phyloP scores from a whole-genome alignment of 1,140 invertebrate species.

The Pogonomyrmex barbatus region DNA sequence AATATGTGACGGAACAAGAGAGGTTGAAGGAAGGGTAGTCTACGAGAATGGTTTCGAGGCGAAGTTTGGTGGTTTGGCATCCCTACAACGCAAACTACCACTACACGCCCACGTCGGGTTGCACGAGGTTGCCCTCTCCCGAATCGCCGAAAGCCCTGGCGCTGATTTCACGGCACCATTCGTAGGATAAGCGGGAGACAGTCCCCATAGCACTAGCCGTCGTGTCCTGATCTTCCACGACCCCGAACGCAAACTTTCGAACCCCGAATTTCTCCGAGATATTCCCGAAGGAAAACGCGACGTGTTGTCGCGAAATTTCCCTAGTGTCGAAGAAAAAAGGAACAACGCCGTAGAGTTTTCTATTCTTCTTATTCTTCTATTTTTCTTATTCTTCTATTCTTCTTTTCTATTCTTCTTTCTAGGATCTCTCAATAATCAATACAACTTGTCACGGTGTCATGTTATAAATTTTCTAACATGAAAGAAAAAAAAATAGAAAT shows the following conservation, averaged over 20 bases:
- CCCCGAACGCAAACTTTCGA: conserved; percentile 54
- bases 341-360: neutral
- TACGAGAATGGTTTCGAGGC: conserved; percentile 64
- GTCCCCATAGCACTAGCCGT: conserved; percentile 21
- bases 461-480: neutral
- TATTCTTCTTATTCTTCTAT: too few species aligned
- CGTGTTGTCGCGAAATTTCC: neutral
- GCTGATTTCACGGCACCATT: conserved; percentile 62
- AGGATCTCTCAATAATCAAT: neutral
- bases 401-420: neutral
- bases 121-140: conserved; percentile 24
- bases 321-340: conserved; percentile 3
- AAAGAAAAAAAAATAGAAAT: neutral
- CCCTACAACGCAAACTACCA: conserved; percentile 59
- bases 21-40: conserved; percentile 51
- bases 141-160: conserved; percentile 29
- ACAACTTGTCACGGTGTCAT: neutral
- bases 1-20: too few species aligned
- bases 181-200: conserved; percentile 60
- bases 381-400: too few species aligned
- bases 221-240: conserved; percentile 39
- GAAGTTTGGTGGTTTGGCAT: conserved; percentile 69
- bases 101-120: conserved; percentile 43
- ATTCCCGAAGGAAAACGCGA: conserved; percentile 22
- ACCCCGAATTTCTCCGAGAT: conserved; percentile 41